Evolutionary conservation across 2,888 invertebrate genomes (phyloP), one percentile per base, ranked within the genome.

Genomic region (Epicampocera succincta): DNA sequence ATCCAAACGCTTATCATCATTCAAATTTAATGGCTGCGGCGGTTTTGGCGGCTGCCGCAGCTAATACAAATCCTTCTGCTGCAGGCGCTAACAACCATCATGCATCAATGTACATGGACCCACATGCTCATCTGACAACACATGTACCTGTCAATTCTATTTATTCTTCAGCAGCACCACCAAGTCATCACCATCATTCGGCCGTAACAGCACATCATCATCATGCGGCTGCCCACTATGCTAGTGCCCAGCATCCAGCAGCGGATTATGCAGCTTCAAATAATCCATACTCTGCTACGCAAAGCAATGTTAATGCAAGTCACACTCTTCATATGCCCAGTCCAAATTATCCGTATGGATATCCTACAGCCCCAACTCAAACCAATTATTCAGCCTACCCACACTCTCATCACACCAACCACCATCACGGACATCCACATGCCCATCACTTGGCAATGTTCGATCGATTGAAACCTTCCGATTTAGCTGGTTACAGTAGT

Each of bases 281-380:
- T 17, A 83, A 80, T 40, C 75, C 83, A 2, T 83, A 83, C 56
- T 66, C 83, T 9, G 60, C 76, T 12, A 48, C 83, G 60, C 78
- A 78, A 72, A 42, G 58, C 12, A 72, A 65, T 13, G 58, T 40
- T 13, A 68, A 60, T 61, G 89, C 92, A 48, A 90, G 93, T 52
- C 93, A 93, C 54, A 92, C 93, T 78, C 91, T 94, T 84, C 94
- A 94, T 88, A 93, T 94, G 89, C 94, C 94, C 61, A 93, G 94
- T 88, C 94, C 95, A 44, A 94, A 94, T 88, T 95, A 95, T 90
- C 93, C 93, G 56, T 91, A 91, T 25, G 90, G 91, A 48, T 90
- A 91, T 54, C 85, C 87, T 19, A 81, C 87, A 21, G 25, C 72
- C 6, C 11, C 72, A 38, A 72, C 65, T 9, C 89, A 88, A 66